Evolutionary conservation across 2,797 vertebrate genomes (phyloP), one percentile per base, ranked within the genome.

Genomic region (Cheirogaleus major): DNA sequence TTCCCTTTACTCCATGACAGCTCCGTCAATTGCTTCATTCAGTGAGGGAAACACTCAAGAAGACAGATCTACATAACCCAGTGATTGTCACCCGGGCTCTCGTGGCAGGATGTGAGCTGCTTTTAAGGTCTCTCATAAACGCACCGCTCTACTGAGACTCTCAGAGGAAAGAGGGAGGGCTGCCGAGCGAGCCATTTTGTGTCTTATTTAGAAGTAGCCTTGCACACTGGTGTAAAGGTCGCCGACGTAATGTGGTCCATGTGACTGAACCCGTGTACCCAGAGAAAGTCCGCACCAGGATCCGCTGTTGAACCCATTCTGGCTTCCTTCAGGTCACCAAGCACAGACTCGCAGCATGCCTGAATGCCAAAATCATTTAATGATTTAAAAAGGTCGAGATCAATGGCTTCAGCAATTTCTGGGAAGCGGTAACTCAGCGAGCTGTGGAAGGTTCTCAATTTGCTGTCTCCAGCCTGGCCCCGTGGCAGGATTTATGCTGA

Each of bases 401-500:
- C 98, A 95, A 97, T 92, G 96, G 92, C 91, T 98, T 95, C 69
- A 96, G 92, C 93, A 38, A 92, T 96, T 97, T 97, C 97, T 97
- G 94, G 96, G 94, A 92, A 98, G 96, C 79, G n/a, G 95, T 23
- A 0, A 97, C 95, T 96, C 41, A 8, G 41, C 0, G 41, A 98
- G 95, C 98, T 98, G 93, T 96, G 95, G 97, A 98, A 97, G 97
- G 89, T 90, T 97, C 97, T 98, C 97, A 97, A 94, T 98, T 97
- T 94, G 94, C 96, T 97, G 97, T 97, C 97, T 95, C 90, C 96
- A 97, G 95, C 79, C 84, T 91, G 96, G 96, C 94, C 96, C 94
- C 0, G 15, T 97, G 97, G 98, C 93, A 97, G 95, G 96, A 97
- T 98, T 97, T 97, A 95, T 98, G 98, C 97, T 97, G 98, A 98